Evolutionary conservation across 2,797 vertebrate species (phyloP).

Genomic region (Periparus ater): DNA sequence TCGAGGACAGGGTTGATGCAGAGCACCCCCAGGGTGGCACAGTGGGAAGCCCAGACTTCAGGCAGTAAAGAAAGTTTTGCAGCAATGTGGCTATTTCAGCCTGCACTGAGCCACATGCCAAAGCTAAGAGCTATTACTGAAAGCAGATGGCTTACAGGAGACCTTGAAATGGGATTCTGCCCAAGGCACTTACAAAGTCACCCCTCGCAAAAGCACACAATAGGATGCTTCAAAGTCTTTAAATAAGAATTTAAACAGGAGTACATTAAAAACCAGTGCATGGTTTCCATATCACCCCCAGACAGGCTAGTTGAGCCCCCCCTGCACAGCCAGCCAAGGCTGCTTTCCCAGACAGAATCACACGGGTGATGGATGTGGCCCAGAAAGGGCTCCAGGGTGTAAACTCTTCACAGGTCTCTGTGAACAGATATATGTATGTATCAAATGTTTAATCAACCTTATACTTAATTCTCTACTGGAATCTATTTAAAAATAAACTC

Average conservation of each 20-base stretch:
- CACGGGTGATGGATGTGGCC: not conserved
- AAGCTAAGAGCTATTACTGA: not conserved
- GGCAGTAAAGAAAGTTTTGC: not conserved
- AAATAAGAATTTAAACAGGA: slow-evolving; percentile 1
- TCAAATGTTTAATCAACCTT: not conserved
- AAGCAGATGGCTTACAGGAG: slow-evolving; percentile 35
- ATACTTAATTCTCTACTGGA: not conserved
- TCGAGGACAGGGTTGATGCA: not conserved
- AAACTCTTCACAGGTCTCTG: not conserved
- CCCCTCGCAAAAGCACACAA: not conserved
- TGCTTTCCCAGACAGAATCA: not conserved
- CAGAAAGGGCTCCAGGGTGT: accelerated
- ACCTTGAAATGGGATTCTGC: slow-evolving; percentile 34
- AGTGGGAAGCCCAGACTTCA: not conserved
- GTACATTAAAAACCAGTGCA: not conserved
- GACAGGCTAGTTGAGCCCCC: not conserved
- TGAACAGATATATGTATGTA: not conserved
- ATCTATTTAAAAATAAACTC: not conserved
- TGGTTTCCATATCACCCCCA: not conserved
- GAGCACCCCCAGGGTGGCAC: not conserved
- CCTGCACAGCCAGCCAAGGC: not conserved
- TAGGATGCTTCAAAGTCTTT: not conserved
- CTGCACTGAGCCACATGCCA: not conserved
- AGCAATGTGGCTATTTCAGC: not conserved
- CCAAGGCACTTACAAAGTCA: not conserved